Conservation (phyloP, 2,888 invertebrate genomes). For the Acrobasis consociella region DNA sequence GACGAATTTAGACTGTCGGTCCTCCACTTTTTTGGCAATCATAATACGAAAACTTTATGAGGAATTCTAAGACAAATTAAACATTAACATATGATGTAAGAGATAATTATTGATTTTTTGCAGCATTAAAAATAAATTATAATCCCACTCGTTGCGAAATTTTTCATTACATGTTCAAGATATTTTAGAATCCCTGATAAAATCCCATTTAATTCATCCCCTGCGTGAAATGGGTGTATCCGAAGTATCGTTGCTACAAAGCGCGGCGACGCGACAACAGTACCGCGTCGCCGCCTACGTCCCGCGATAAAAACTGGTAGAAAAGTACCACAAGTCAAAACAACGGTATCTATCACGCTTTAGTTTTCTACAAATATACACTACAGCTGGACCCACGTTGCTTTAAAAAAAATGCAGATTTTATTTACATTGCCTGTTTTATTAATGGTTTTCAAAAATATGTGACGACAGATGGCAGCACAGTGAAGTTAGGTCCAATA, state of each 20-base stretch:
- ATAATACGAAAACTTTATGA: constrained; percentile 12
- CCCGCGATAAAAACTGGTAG: constrained; percentile 16
- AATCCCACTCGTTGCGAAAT: too few relatives aligned
- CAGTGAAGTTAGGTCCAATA: too few relatives aligned
- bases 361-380: not conserved
- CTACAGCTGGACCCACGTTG: not conserved
- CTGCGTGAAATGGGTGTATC: not conserved
- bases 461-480: too few relatives aligned
- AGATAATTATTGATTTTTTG: too few relatives aligned
- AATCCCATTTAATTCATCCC: not conserved
- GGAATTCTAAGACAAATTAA: not conserved
- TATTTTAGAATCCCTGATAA: constrained; percentile 6
- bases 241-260: constrained; percentile 8
- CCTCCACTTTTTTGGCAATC: constrained; percentile 14
- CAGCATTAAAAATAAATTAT: too few relatives aligned
- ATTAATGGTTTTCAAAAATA: too few relatives aligned
- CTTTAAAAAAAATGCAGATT: too few relatives aligned
- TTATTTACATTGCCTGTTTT: too few relatives aligned
- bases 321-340: constrained; percentile 23
- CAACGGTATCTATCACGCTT: not conserved
- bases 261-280: not conserved
- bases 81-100: not conserved
- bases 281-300: not conserved
- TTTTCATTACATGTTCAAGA: too few relatives aligned
- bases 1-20: constrained; percentile 5